phyloP scores from a whole-genome alignment of 2,113 vertebrate genomes.

The Nothocercus nigrocapillus region DNA sequence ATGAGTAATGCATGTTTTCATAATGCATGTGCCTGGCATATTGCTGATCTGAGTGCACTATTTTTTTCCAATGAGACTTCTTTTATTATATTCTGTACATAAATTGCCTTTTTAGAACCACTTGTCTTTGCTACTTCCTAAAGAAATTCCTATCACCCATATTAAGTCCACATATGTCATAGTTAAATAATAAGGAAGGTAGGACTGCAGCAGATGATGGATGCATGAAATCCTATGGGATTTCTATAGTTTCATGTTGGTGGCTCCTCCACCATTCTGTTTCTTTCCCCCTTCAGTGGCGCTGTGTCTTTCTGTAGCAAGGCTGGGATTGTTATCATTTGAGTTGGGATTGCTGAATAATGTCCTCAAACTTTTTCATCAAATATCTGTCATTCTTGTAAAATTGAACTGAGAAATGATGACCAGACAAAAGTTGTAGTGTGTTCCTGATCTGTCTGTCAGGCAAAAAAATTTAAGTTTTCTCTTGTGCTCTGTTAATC shows the following conservation, averaged over 20 bases:
- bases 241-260: neutral
- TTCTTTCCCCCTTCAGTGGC: neutral
- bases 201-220: too few species aligned
- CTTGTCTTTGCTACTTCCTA: neutral
- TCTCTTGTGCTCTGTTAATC: neutral
- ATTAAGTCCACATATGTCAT: neutral
- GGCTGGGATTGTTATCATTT: neutral
- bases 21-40: neutral
- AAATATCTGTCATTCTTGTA: rapidly evolving
- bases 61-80: neutral
- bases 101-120: neutral
- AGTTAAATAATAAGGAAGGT: rapidly evolving
- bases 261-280: rapidly evolving
- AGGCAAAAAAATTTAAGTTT: neutral
- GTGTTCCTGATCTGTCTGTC: neutral
- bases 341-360: neutral
- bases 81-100: neutral
- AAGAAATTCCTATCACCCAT: neutral
- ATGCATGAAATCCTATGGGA: neutral
- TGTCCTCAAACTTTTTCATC: neutral
- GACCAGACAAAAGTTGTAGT: neutral
- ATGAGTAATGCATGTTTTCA: neutral
- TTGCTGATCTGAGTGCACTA: neutral
- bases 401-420: neutral
- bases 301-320: rapidly evolving